Evolutionary conservation across 2,113 vertebrate species (phyloP).

Genomic region (Sorex araneus): DNA sequence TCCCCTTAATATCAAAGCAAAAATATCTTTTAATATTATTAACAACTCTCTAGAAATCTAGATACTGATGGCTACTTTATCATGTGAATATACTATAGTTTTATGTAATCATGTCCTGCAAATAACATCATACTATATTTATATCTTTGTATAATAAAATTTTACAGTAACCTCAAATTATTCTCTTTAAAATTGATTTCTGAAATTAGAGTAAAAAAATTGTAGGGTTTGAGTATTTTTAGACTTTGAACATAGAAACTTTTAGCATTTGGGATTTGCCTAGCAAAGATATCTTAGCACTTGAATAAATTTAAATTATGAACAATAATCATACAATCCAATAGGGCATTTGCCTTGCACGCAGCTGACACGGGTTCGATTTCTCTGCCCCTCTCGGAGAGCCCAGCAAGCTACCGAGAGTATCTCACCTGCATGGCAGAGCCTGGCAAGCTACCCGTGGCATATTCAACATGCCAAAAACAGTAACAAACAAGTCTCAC

Average conservation of each 20-base stretch:
- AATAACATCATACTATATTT: not conserved
- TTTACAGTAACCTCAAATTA: conserved; percentile 25
- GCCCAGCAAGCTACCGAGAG: no score
- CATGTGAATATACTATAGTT: not conserved
- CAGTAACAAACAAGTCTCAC: no score
- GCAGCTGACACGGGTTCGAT: no score
- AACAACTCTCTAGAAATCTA: not conserved
- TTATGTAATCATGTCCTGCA: not conserved
- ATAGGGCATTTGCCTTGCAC: no score
- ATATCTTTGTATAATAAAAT: not conserved
- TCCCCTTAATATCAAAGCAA: not conserved
- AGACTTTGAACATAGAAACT: not conserved
- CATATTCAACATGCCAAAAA: no score
- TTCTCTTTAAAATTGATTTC: conserved; percentile 28
- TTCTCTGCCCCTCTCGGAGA: no score
- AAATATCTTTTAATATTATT: conserved; percentile 1
- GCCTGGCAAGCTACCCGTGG: no score
- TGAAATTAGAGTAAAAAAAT: conserved; percentile 16
- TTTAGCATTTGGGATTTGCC: conserved; percentile 11
- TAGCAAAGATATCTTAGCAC: not conserved
- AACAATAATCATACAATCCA: not conserved
- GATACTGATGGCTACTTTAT: not conserved
- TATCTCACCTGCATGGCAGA: no score
- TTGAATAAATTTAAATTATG: not conserved
- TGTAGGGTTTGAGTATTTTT: conserved; percentile 2